Evolutionary conservation across 2,888 invertebrate genomes (phyloP).

Genomic region (Synanthedon vespiformis): DNA sequence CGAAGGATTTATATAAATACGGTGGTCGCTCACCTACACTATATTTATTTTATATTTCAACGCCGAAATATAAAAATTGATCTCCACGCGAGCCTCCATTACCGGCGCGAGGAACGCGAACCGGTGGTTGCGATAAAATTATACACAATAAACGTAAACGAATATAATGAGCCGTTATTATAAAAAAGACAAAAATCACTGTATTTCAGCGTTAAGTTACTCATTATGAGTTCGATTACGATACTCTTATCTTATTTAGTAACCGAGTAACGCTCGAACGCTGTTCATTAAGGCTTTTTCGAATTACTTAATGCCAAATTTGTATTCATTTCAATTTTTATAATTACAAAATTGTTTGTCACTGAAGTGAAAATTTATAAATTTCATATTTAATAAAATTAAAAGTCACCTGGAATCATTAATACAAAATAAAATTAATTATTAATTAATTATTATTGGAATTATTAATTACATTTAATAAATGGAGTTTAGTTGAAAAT

Average conservation of each 20-base stretch:
- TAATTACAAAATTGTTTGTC: too few species aligned
- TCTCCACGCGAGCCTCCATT: constrained; percentile 4
- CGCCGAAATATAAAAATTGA: constrained; percentile 13
- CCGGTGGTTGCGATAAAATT: constrained; percentile 9
- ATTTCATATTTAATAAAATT: too few species aligned
- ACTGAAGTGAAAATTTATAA: too few species aligned
- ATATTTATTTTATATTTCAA: too few species aligned
- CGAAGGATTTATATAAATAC: too few species aligned
- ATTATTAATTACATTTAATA: too few species aligned
- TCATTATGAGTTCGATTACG: not conserved
- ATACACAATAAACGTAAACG: constrained; percentile 5
- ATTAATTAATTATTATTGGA: too few species aligned
- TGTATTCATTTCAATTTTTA: too few species aligned
- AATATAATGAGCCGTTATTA: not conserved
- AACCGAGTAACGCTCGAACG: not conserved
- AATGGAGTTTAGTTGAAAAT: too few species aligned
- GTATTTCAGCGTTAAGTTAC: not conserved
- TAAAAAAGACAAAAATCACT: not conserved
- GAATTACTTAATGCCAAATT: not conserved
- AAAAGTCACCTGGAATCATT: too few species aligned
- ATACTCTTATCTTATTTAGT: not conserved
- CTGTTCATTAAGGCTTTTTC: not conserved
- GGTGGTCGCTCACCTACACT: too few species aligned
- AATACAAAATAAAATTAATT: too few species aligned
- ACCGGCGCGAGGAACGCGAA: constrained; percentile 1